Conservation (phyloP, 1,140 invertebrate genomes). For the Eriosoma lanigerum region DNA sequence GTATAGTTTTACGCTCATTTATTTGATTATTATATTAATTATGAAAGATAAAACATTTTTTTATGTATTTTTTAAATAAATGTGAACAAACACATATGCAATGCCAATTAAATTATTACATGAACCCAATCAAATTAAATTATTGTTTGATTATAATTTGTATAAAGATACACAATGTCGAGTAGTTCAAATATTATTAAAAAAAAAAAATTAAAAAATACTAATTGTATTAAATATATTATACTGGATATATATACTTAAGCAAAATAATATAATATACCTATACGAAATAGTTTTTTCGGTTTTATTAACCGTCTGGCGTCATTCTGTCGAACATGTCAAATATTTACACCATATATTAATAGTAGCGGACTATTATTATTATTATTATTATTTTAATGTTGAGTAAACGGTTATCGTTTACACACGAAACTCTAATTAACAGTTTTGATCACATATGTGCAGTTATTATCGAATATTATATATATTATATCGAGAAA, state of each 20-base stretch:
- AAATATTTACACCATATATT: slow-evolving; percentile 38
- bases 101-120: too few relatives aligned
- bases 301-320: not conserved
- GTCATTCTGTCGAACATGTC: slow-evolving; percentile 5
- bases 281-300: slow-evolving; percentile 27
- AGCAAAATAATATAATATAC: not conserved
- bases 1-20: too few relatives aligned
- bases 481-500: not conserved
- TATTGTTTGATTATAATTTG: too few relatives aligned
- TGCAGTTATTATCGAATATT: not conserved
- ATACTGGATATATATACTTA: too few relatives aligned
- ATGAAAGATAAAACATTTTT: too few relatives aligned
- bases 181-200: too few relatives aligned
- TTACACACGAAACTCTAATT: slow-evolving; percentile 45
- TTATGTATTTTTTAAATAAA: too few relatives aligned
- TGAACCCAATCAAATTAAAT: too few relatives aligned
- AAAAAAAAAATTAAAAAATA: not conserved
- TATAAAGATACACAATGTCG: too few relatives aligned
- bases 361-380: slow-evolving; percentile 10
- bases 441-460: slow-evolving; percentile 22
- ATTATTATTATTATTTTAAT: slow-evolving; percentile 4
- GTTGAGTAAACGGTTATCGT: slow-evolving; percentile 42
- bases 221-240: slow-evolving; percentile 4
- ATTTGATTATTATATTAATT: too few relatives aligned
- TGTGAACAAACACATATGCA: too few relatives aligned